Evolutionary conservation across 35 echinoderm and acorn worm genomes (phyloP), one percentile per base, ranked within the genome.

Genomic region (Chiridota heheva): DNA sequence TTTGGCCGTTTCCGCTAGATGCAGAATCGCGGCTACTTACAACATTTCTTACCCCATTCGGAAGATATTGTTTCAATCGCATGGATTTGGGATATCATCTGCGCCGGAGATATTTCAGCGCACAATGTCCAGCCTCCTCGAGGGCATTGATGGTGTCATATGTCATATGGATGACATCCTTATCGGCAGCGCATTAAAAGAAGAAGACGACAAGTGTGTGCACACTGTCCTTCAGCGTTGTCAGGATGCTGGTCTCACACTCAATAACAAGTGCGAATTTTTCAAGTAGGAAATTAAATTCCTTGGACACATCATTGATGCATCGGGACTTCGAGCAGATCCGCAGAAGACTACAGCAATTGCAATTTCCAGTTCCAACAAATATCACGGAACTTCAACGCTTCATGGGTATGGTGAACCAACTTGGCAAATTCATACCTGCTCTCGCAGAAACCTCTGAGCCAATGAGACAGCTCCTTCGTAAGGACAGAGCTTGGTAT

Each of bases 151-250:
- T 32, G 82, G 73, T 28, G 74, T 87, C 20, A 45, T 86, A n/a
- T n/a, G 83, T 58, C 74, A 86, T 42, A 92, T 92, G 90, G 76
- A 92, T 36, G 82, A 92, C 47, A 82, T 87, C 28, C 69, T 92
- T 12, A 87, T 92, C 35, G 69, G 74, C 48, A 58, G 66, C 3
- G 74, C 42, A 26, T 42, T 70, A n/a, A n/a, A n/a, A 42, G 30
- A 73, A 25, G 41, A 49, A 64, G 76, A 87, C 47, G 56, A 77
- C 32, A 39, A 82, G 15, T 51, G 56, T 27, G 75, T 92, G 10
- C 44, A 61, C 32, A 57, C 66, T 67, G 47, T 60, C 4, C 70
- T 92, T 8, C 36, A 63, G 33, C 37, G 62, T 6, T 34, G 82
- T 41, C 30, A 80, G 27, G 68, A 72, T 24, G 81, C 82, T 2